Evolutionary conservation across 2,888 invertebrate species (phyloP).

Genomic region (Cantharis lateralis): DNA sequence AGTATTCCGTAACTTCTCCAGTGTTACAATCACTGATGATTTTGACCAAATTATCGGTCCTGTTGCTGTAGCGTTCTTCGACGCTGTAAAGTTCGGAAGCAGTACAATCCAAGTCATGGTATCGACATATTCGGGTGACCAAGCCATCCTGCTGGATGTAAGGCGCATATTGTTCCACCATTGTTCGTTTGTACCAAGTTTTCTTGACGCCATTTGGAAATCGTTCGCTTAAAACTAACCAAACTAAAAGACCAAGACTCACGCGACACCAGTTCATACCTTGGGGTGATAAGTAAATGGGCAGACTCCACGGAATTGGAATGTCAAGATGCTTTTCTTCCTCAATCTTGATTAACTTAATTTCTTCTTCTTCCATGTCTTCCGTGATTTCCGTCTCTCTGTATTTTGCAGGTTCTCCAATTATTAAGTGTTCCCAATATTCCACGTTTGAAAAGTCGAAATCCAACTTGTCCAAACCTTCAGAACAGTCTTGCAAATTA

Average conservation of each 20-base stretch:
- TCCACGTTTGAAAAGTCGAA: slow-evolving; percentile 66
- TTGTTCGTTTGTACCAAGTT: slow-evolving; percentile 72
- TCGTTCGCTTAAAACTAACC: slow-evolving; percentile 59
- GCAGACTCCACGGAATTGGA: slow-evolving; percentile 75
- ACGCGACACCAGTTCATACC: slow-evolving; percentile 49
- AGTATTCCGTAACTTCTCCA: slow-evolving; percentile 63
- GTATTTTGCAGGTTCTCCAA: slow-evolving; percentile 67
- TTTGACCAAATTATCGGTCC: slow-evolving; percentile 67
- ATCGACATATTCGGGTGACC: slow-evolving; percentile 65
- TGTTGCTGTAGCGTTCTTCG: slow-evolving; percentile 68
- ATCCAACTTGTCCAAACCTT: slow-evolving; percentile 59
- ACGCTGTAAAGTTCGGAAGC: slow-evolving; percentile 50
- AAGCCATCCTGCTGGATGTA: slow-evolving; percentile 77
- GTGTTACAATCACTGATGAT: slow-evolving; percentile 59
- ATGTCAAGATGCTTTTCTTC: slow-evolving; percentile 76
- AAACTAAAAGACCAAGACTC: not conserved
- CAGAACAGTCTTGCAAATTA: slow-evolving; percentile 64
- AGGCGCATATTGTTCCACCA: slow-evolving; percentile 78
- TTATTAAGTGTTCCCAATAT: slow-evolving; percentile 76
- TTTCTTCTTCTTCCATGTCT: slow-evolving; percentile 59
- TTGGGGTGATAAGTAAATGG: slow-evolving; percentile 65
- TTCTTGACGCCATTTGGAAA: slow-evolving; percentile 75
- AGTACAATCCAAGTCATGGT: slow-evolving; percentile 64
- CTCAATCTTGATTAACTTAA: slow-evolving; percentile 55
- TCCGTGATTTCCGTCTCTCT: slow-evolving; percentile 49